Evolutionary conservation across 2,797 vertebrate species (phyloP).

Genomic region (Typhlichthys subterraneus): DNA sequence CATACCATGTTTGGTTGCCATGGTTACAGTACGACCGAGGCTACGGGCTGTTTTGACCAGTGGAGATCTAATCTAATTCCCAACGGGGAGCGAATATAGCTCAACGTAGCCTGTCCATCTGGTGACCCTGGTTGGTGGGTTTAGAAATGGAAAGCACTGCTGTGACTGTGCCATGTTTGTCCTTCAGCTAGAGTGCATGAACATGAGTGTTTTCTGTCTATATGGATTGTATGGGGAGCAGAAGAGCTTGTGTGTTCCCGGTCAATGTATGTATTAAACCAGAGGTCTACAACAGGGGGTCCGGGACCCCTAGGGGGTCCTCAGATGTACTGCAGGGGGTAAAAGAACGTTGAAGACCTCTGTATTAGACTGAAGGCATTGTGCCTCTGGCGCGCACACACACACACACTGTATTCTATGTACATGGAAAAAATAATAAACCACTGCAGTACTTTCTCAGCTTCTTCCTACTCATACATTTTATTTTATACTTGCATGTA

Average conservation of each 20-base stretch:
- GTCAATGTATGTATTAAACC: constrained; percentile 5
- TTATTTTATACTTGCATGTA: too few species aligned
- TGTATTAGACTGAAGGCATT: too few species aligned
- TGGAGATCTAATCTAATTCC: constrained; percentile 23
- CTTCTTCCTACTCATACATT: too few species aligned
- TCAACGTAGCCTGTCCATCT: constrained; percentile 1
- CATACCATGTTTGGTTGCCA: constrained; percentile 17
- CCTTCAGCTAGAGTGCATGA: background rate
- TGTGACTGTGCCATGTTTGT: constrained; percentile 21
- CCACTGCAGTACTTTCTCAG: too few species aligned
- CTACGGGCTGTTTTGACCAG: constrained; percentile 18
- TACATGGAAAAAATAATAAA: too few species aligned
- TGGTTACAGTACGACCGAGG: constrained; percentile 26
- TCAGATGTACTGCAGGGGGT: too few species aligned
- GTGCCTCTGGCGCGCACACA: background rate
- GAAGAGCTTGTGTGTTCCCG: constrained; percentile 2
- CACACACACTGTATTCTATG: background rate
- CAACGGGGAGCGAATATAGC: constrained; percentile 12
- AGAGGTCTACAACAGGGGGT: too few species aligned
- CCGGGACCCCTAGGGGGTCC: too few species aligned
- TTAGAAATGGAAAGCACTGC: constrained; percentile 13
- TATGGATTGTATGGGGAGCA: constrained; percentile 12
- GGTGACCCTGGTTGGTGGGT: constrained; percentile 17
- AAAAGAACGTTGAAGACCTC: too few species aligned
- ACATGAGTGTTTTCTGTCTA: constrained; percentile 32